Base-by-base conservation (phyloP, 1,140 invertebrate species). In the Drosophila lacertosa region DNA sequence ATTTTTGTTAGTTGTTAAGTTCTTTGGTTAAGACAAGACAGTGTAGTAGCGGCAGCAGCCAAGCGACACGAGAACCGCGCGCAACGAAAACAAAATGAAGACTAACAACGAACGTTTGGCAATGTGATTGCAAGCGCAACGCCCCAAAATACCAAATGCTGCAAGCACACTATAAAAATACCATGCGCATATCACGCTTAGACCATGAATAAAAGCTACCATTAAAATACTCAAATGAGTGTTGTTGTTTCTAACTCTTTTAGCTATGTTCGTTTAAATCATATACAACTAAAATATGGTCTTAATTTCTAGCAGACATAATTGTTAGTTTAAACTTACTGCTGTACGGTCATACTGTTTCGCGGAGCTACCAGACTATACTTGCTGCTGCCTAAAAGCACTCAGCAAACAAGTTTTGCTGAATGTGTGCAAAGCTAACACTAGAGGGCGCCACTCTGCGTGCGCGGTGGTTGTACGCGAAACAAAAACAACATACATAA, bases 51-150 rank as follows among this genome's bases (percentile, higher is more conserved):
- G 44, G 35, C 65, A 45, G 22, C 32, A 22, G 32, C 29, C 16
- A 29, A 42, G 48, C 76, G 54, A 54, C 72, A 40, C 75, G 71
- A 65, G 26, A 33, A 76, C 53, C 67, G 60, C 60, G 60, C 67
- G 67, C 72, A 65, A 58, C 54, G 37, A 70, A 72, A 72, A 67
- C 62, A 70, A 74, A 74, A 60, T 73, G 65, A 73, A 68, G 70
- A 73, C 64, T 71, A 71, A 71, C 67, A 71, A 57, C 60, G 57
- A 71, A 71, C 51, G 62, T 57, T 44, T 44, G 26, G 44, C 60
- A 51, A 54, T 69, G 60, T 64, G 66, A 45, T 64, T 69, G 66
- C 66, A 55, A 50, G 42, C 66, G 67, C 67, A 51, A 65, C 60
- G 60, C 67, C 51, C 57, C 57, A 63, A 68, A 68, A 68, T 68